A percentile compares a stretch with the other conserved stretches of the same genome.
These are phyloP conservation scores for Tinea pellionella DNA, from an alignment of 2,888 invertebrate genomes.

Conservation along the genomic window DNA sequence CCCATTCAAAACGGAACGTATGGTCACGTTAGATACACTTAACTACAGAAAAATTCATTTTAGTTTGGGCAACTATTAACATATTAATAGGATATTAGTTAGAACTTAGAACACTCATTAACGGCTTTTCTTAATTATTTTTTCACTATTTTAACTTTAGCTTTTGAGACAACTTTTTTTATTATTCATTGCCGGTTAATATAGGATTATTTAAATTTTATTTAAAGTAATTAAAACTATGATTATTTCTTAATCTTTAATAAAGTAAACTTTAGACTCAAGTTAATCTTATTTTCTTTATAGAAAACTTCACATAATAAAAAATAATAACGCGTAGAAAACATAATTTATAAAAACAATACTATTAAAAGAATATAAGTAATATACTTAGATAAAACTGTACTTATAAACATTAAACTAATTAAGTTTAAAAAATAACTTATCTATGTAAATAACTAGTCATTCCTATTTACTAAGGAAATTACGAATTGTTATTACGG, in stretches of 20 bases:
- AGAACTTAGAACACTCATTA: background rate
- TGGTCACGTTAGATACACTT: no score
- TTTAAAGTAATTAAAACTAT: background rate
- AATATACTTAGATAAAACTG: background rate
- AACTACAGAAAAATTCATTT: no score
- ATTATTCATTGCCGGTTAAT: background rate
- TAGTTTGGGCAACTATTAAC: conserved; percentile 43
- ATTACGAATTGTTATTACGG: no score
- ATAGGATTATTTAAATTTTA: conserved; percentile 13
- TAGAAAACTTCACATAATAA: no score
- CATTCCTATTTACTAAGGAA: no score
- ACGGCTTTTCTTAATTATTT: background rate
- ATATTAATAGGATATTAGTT: conserved; percentile 44
- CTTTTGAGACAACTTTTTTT: background rate
- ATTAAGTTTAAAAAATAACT: no score
- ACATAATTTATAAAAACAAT: background rate
- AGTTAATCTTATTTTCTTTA: no score
- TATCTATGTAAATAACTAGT: no score
- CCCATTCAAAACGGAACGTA: no score
- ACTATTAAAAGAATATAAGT: background rate
- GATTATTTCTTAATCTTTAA: no score
- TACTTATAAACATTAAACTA: no score
- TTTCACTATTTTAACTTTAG: background rate
- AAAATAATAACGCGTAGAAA: background rate
- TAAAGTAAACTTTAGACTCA: no score